Evolutionary conservation across 2,888 invertebrate genomes (phyloP).

Genomic region (Meliscaeva auricollis): DNA sequence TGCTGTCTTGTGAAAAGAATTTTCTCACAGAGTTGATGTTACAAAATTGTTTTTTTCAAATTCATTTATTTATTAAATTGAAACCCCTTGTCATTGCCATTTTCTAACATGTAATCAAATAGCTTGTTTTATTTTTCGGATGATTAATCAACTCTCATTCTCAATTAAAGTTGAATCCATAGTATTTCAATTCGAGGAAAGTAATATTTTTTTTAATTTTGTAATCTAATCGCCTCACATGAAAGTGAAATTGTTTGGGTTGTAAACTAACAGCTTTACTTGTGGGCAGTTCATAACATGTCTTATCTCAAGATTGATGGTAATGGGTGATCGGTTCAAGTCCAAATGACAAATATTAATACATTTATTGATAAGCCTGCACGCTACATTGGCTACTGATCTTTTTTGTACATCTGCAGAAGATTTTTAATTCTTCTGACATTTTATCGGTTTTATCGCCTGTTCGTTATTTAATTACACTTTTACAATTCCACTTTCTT

Average conservation of each 20-base stretch:
- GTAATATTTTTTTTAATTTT: neutral
- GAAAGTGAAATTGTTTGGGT: slow-evolving; percentile 69
- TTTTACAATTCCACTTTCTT: no score
- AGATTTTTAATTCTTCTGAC: no score
- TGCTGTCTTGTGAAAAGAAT: neutral
- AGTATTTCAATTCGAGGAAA: slow-evolving; percentile 9
- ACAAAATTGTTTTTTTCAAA: neutral
- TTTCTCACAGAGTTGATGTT: neutral
- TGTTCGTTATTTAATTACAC: no score
- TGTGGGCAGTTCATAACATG: neutral
- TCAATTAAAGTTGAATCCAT: slow-evolving; percentile 16
- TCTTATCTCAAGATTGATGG: no score
- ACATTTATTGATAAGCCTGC: no score
- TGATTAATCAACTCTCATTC: slow-evolving; percentile 43
- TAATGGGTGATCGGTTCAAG: no score
- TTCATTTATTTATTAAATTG: neutral
- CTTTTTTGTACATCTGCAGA: no score
- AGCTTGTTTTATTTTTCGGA: slow-evolving; percentile 37
- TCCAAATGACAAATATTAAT: neutral
- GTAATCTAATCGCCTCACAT: slow-evolving; percentile 51
- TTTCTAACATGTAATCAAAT: slow-evolving; percentile 60
- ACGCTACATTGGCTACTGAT: no score
- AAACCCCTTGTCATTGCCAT: slow-evolving; percentile 25
- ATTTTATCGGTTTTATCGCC: no score
- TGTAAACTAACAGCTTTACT: slow-evolving; percentile 1